Percentiles rank a stretch among this genome's conserved stretches.
Evolutionary conservation across 2,888 invertebrate genomes (phyloP).

Genomic region (Drosophila quasianomalipes): DNA sequence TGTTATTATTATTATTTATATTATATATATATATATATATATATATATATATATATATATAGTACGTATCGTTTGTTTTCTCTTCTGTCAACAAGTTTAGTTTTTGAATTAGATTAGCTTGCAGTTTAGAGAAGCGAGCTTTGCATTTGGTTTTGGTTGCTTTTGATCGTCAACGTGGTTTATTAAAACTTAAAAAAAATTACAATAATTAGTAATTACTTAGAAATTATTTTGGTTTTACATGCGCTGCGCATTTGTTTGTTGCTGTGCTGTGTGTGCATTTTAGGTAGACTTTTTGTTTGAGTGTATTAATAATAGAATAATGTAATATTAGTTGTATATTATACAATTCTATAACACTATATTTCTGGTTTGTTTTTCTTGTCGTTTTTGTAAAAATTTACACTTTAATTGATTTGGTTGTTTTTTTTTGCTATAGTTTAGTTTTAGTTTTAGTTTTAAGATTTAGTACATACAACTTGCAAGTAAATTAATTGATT

Average conservation of each 20-base stretch:
- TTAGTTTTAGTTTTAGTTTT: slow-evolving; percentile 33
- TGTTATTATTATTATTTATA: slow-evolving; percentile 41
- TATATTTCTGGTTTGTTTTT: slow-evolving; percentile 45
- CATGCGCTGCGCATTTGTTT: slow-evolving; percentile 82
- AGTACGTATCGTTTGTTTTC: slow-evolving; percentile 32
- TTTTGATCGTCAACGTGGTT: slow-evolving; percentile 81
- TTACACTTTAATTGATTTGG: slow-evolving; percentile 68
- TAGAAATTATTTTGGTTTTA: slow-evolving; percentile 79
- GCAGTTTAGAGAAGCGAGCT: slow-evolving; percentile 63
- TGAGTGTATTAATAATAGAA: slow-evolving; percentile 68
- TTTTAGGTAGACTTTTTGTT: slow-evolving; percentile 76
- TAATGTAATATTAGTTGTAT: slow-evolving; percentile 69
- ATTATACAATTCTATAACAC: slow-evolving; percentile 74
- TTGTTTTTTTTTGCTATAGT: slow-evolving; percentile 61
- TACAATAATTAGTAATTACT: slow-evolving; percentile 72
- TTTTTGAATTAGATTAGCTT: slow-evolving; percentile 42
- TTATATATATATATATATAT: slow-evolving; percentile 69
- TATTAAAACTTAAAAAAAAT: slow-evolving; percentile 74
- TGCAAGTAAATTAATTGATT: slow-evolving; percentile 65
- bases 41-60: slow-evolving; percentile 52
- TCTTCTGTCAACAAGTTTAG: slow-evolving; percentile 12
- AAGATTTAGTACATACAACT: slow-evolving; percentile 68
- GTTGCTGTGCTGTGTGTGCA: slow-evolving; percentile 71
- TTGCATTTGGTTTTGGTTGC: slow-evolving; percentile 51
- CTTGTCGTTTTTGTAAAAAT: slow-evolving; percentile 59